These are phyloP conservation scores for Troglohyphantes excavatus DNA, from an alignment of 2,888 invertebrate genomes.

Conservation along the genomic window DNA sequence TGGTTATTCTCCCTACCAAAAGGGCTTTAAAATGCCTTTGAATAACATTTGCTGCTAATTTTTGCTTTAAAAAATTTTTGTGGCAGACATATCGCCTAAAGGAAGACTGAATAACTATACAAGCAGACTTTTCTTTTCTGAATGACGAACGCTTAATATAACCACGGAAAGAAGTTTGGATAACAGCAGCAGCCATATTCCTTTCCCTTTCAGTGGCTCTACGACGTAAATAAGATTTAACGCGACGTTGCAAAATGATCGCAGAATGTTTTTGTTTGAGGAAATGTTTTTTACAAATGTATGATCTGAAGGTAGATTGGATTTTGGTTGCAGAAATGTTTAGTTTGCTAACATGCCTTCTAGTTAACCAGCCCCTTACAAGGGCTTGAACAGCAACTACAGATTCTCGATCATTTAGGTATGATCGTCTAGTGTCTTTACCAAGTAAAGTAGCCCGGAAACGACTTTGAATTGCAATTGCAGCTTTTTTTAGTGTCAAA, in stretches of 20 bases:
- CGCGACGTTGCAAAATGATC: neutral
- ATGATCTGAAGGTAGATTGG: neutral
- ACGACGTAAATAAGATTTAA: neutral
- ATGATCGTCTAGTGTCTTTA: neutral
- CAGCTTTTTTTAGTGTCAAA: conserved; percentile 67
- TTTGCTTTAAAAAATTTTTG: neutral
- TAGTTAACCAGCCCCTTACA: neutral
- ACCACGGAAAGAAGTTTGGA: conserved; percentile 77
- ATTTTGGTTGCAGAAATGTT: neutral
- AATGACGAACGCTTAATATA: conserved; percentile 1
- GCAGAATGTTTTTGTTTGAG: neutral
- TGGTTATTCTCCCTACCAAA: neutral
- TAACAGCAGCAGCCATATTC: conserved; percentile 57
- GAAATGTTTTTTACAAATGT: neutral
- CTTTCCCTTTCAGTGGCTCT: neutral
- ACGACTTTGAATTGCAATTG: neutral
- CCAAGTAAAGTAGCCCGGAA: neutral
- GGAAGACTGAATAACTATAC: neutral
- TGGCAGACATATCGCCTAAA: neutral
- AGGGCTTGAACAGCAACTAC: neutral
- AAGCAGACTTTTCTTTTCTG: neutral
- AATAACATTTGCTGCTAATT: neutral
- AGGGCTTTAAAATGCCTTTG: neutral
- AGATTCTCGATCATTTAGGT: neutral
- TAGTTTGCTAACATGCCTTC: neutral